These are phyloP conservation scores for Centrocercus urophasianus DNA, from an alignment of 2,113 vertebrate genomes.

Conservation along the genomic window DNA sequence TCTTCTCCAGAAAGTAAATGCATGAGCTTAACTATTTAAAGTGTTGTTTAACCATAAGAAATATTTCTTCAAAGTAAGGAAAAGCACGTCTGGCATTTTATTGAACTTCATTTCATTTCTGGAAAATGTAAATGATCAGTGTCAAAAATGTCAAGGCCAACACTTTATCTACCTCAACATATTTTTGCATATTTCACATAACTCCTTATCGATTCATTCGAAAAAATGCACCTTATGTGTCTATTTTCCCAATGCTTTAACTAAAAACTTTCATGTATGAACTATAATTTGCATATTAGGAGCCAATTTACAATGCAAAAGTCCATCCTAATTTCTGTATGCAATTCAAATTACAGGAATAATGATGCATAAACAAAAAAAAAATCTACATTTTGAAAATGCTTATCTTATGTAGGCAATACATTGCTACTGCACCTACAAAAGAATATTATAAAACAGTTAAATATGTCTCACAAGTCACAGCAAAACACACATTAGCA, in stretches of 20 bases:
- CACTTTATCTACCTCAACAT: background rate
- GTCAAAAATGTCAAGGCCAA: background rate
- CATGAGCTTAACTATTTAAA: background rate
- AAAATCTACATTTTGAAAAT: background rate
- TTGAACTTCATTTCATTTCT: background rate
- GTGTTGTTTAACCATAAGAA: background rate
- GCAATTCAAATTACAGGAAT: conserved; percentile 24
- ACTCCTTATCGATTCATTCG: background rate
- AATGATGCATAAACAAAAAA: background rate
- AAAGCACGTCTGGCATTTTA: background rate
- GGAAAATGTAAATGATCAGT: background rate
- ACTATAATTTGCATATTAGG: conserved; percentile 1
- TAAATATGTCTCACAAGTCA: conserved; percentile 4
- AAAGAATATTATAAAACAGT: background rate
- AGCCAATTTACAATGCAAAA: conserved; percentile 53
- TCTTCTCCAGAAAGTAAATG: background rate
- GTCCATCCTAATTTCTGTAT: background rate
- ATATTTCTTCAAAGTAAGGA: background rate
- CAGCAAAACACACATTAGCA: conserved; percentile 13
- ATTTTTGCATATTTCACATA: background rate
- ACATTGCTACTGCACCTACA: background rate
- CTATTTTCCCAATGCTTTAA: background rate
- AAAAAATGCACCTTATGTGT: background rate
- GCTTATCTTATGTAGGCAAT: background rate
- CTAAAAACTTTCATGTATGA: background rate